Conservation (phyloP, 1,140 invertebrate species). For the Lordiphosa collinella region DNA sequence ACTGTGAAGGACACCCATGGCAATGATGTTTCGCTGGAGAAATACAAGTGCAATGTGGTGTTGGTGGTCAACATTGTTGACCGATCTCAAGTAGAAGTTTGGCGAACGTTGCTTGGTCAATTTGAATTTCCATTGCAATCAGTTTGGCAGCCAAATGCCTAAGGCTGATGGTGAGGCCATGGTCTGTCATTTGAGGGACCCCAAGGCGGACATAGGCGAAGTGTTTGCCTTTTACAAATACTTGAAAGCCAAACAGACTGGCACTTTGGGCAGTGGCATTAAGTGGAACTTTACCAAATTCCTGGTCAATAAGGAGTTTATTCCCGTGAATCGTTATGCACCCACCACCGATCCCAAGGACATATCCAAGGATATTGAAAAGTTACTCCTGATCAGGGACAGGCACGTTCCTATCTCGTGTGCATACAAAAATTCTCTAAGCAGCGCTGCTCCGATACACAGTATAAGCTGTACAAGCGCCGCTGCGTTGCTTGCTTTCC, state of each 20-base stretch:
- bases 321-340: slow-evolving; percentile 89
- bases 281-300: slow-evolving; percentile 99
- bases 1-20: slow-evolving; percentile 87
- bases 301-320: slow-evolving; percentile 91
- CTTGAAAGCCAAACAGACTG: slow-evolving; percentile 89
- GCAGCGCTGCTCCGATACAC: too few relatives aligned
- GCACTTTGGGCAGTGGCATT: slow-evolving; percentile 88
- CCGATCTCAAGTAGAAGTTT: slow-evolving; percentile 87
- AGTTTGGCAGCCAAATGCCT: slow-evolving; percentile 92
- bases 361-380: slow-evolving; percentile 84
- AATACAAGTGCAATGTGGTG: slow-evolving; percentile 86
- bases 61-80: slow-evolving; percentile 93
- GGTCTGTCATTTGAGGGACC: slow-evolving; percentile 85
- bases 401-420: too few relatives aligned
- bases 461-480: too few relatives aligned
- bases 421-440: too few relatives aligned
- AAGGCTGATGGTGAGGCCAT: slow-evolving; percentile 86
- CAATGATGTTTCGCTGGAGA: slow-evolving; percentile 85
- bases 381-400: too few relatives aligned
- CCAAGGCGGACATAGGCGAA: slow-evolving; percentile 90
- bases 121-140: slow-evolving; percentile 95
- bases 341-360: slow-evolving; percentile 88
- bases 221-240: slow-evolving; percentile 90
- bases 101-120: slow-evolving; percentile 84
- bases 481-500: too few relatives aligned